These are phyloP conservation scores for Lasioglossum villosulum DNA, from an alignment of 2,888 invertebrate species.

Conservation along the genomic window DNA sequence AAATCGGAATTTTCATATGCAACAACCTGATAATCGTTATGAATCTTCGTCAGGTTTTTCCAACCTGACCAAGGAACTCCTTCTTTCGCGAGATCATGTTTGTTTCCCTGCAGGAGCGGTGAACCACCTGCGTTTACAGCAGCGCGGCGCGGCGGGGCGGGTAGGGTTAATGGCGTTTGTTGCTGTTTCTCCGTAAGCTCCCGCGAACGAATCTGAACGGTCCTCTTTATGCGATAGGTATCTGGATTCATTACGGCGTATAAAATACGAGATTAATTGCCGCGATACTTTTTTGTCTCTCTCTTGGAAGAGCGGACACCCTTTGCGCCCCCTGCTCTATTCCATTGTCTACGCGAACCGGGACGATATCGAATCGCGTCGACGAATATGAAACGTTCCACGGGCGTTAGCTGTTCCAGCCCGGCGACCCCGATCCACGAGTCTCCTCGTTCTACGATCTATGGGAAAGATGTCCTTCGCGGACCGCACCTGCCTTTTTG, in stretches of 20 bases:
- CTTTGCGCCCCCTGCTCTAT: slow-evolving; percentile 40
- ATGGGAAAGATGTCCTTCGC: slow-evolving; percentile 61
- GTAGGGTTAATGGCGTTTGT: slow-evolving; percentile 39
- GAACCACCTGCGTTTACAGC: not conserved
- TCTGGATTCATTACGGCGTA: slow-evolving; percentile 73
- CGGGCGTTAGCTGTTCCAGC: slow-evolving; percentile 54
- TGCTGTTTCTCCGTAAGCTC: slow-evolving; percentile 20
- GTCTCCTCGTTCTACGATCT: slow-evolving; percentile 48
- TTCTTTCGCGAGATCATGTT: not conserved
- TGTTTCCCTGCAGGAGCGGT: not conserved
- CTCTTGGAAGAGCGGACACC: slow-evolving; percentile 50
- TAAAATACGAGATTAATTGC: slow-evolving; percentile 79
- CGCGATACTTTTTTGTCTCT: slow-evolving; percentile 69
- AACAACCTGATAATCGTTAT: too few relatives aligned
- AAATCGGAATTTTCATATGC: too few relatives aligned
- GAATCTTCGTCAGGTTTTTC: slow-evolving; percentile 1
- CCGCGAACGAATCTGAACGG: slow-evolving; percentile 63
- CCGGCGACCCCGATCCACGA: slow-evolving; percentile 47
- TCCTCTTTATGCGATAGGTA: slow-evolving; percentile 67
- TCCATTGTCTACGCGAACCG: slow-evolving; percentile 56
- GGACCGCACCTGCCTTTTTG: slow-evolving; percentile 63
- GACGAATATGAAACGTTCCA: slow-evolving; percentile 34
- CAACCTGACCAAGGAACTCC: not conserved
- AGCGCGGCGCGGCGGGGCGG: not conserved
- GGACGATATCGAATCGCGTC: slow-evolving; percentile 46